Evolutionary conservation across 2,888 invertebrate species (phyloP), one percentile per base, ranked within the genome.

Genomic region (Catocala fraxini): DNA sequence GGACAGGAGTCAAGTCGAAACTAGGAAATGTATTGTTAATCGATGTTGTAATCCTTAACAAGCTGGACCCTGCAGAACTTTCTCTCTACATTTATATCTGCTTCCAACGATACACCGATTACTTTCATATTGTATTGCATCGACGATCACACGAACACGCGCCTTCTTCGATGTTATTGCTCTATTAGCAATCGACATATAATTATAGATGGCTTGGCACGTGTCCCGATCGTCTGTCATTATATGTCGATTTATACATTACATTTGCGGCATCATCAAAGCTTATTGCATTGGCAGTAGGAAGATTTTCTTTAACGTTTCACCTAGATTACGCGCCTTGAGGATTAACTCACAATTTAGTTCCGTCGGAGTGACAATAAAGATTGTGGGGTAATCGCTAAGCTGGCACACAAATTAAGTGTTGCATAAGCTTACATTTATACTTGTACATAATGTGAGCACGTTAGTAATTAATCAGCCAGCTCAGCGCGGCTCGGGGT

Each of bases 1-100:
- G 76, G 76, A 77, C 82, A 81, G 78, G 77, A 80, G 71, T 67
- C 48, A 48, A 61, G 70, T 61, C 63, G 77, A 65, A 74, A 71
- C 75, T 65, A 82, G 83, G 83, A 84, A 84, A 73, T 69, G 77
- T 73, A 67, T 79, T 77, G 68, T 72, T 72, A 77, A 78, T 75
- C 73, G 63, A 51, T 78, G 80, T 77, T 71, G 84, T 73, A 84
- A 83, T 77, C 77, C 76, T 77, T 65, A 64, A 61, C 58, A 34
- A 53, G 34, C 68, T 76, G 75, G 72, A 68, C 72, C 53, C 68
- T 60, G 56, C 9, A 15, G 42, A n/a, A 77, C 84, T 84, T 84
- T 84, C 84, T 80, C 84, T 80, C 10, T 43, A 66, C 63, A 66
- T 79, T 81, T 75, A 71, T 74, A 73, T 71, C 65, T 64, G 53